Evolutionary conservation across 2,888 invertebrate species (phyloP).

Genomic region (Drosophila neutralis): DNA sequence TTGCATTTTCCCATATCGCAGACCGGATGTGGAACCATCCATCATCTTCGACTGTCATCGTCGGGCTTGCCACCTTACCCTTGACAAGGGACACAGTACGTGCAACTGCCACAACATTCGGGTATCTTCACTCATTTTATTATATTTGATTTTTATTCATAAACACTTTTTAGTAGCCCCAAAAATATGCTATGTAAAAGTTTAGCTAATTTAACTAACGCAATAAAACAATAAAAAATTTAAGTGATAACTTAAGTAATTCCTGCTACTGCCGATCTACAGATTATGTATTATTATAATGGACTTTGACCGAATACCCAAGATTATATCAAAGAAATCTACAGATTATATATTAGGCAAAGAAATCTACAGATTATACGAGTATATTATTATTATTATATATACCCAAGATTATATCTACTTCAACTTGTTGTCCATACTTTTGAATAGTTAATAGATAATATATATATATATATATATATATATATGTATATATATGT

Average conservation of each 20-base stretch:
- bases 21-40: constrained; percentile 67
- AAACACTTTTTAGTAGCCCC: not conserved
- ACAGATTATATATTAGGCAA: not conserved
- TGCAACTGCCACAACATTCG: constrained; percentile 3
- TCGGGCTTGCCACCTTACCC: not conserved
- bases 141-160: not conserved
- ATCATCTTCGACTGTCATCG: constrained; percentile 49
- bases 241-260: not conserved
- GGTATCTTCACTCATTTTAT: not conserved
- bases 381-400: too few species aligned
- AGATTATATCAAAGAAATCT: not conserved
- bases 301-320: not conserved
- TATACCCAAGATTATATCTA: too few species aligned
- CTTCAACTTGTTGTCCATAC: too few species aligned
- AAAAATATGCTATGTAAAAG: constrained; percentile 7
- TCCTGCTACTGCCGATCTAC: not conserved
- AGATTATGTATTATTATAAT: not conserved
- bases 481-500: not conserved
- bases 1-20: constrained; percentile 3
- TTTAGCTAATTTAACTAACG: not conserved
- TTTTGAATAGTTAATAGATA: too few species aligned
- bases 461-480: not conserved
- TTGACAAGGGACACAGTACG: constrained; percentile 21
- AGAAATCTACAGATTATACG: too few species aligned
- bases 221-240: not conserved